A percentile compares a stretch with the other conserved stretches of the same genome.
Conservation (phyloP, 1,140 invertebrate species). For the Linepithema humile region DNA sequence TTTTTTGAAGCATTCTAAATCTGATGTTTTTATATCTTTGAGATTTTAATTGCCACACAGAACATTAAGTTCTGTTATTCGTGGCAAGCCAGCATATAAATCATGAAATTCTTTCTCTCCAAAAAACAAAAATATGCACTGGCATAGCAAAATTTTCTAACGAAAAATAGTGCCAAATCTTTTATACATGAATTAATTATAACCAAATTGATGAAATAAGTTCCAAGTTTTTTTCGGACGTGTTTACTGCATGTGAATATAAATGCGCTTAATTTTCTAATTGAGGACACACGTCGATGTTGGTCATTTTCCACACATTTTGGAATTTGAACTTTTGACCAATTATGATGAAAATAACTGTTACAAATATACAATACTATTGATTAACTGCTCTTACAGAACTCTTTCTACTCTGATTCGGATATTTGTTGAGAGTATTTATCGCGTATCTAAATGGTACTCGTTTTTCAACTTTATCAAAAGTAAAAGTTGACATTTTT, state of each 20-base stretch:
- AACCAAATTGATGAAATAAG: background rate
- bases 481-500: slow-evolving; percentile 5
- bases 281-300: background rate
- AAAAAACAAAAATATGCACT: background rate
- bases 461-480: slow-evolving; percentile 26
- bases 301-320: slow-evolving; percentile 4
- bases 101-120: background rate
- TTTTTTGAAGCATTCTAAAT: background rate
- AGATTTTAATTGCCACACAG: background rate
- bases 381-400: slow-evolving; percentile 23
- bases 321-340: slow-evolving; percentile 8
- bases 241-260: slow-evolving; percentile 19
- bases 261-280: slow-evolving; percentile 20
- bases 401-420: slow-evolving; percentile 43
- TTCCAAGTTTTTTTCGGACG: background rate
- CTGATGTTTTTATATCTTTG: background rate
- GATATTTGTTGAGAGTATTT: slow-evolving; percentile 41
- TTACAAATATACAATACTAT: slow-evolving; percentile 24
- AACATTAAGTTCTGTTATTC: background rate
- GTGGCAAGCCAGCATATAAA: background rate
- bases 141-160: background rate
- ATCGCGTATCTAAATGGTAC: slow-evolving; percentile 12
- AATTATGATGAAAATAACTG: background rate
- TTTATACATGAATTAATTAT: background rate
- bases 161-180: slow-evolving; percentile 30